Evolutionary conservation across 2,797 vertebrate genomes (phyloP), one percentile per base, ranked within the genome.

Genomic region (Parauchenoglanis ngamensis): DNA sequence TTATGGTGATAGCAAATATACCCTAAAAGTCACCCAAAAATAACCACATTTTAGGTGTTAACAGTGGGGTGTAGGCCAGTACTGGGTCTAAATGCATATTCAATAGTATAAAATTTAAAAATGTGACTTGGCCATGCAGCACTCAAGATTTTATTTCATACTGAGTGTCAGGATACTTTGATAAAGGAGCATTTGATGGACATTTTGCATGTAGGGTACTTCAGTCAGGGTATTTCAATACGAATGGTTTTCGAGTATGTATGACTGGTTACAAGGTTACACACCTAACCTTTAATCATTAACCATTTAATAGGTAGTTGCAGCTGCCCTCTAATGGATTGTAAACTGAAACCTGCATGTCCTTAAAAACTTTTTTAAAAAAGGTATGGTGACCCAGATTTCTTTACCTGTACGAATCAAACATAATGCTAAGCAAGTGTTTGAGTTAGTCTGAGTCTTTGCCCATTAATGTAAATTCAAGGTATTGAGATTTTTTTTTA

Each of bases 261-360:
- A 0, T 13, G n/a, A 8, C 46, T 7, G 46, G 4, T 49, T 56
- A 21, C 28, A 21, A 81, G 35, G 59, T 63, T 80, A 46, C 59
- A 67, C n/a, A 52, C 44, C 25, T 28, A 67, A 83, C 44, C 25
- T 67, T 67, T 67, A 46, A 67, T 83, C 25, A 28, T 67, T 83
- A 83, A 31, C 44, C 59, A 83, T 67, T 67, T 67, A 46, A 15
- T 67, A 49, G 44, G 13, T 3, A 19, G 7, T 4, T 46, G 10
- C 11, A 52, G 4, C 10, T 68, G 63, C 44, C 10, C 15, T 68
- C n/a, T 80, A 59, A 5, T 40, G 56, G 4, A 80, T 0, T 61
- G 54, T 44, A 61, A 80, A 56, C 19, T 67, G 25, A 49, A 82
- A 82, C 25, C 79, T n/a, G 23, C 35, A 82, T 82, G 61, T 83